Evolutionary conservation across 1,140 invertebrate genomes (phyloP).

Genomic region (Neodiprion lecontei): DNA sequence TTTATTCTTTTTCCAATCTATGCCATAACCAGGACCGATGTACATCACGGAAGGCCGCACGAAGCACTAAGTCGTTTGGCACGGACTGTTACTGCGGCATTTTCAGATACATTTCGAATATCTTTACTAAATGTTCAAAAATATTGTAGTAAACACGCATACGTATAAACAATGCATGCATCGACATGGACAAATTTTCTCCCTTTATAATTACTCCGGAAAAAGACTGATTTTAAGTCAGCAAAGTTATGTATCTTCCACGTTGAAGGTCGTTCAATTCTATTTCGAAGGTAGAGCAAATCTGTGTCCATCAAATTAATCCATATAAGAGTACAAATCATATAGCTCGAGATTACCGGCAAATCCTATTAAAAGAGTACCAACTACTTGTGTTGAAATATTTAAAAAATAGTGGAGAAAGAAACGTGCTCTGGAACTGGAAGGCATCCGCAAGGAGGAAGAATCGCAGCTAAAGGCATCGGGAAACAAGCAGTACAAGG

Average conservation of each 20-base stretch:
- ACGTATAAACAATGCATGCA: background rate
- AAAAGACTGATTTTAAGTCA: background rate
- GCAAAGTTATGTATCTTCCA: too few relatives aligned
- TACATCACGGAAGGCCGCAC: background rate
- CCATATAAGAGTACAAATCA: background rate
- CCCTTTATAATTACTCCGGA: background rate
- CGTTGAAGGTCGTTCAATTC: background rate
- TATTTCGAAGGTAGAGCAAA: background rate
- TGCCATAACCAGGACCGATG: background rate
- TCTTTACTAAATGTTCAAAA: background rate
- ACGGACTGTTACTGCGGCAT: background rate
- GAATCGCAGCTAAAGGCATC: slow-evolving; percentile 68
- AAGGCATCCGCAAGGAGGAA: slow-evolving; percentile 67
- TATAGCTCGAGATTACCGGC: too few relatives aligned
- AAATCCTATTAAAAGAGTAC: too few relatives aligned
- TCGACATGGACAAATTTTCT: background rate
- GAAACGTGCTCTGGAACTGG: slow-evolving; percentile 60
- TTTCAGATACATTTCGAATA: background rate
- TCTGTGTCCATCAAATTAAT: background rate
- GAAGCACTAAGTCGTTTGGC: background rate
- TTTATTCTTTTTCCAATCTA: background rate
- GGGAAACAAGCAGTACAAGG: slow-evolving; percentile 70
- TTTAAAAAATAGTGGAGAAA: slow-evolving; percentile 40
- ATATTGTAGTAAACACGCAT: background rate
- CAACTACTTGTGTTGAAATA: too few relatives aligned